phyloP scores from a whole-genome alignment of 2,888 invertebrate genomes.

The Gortyna flavago region DNA sequence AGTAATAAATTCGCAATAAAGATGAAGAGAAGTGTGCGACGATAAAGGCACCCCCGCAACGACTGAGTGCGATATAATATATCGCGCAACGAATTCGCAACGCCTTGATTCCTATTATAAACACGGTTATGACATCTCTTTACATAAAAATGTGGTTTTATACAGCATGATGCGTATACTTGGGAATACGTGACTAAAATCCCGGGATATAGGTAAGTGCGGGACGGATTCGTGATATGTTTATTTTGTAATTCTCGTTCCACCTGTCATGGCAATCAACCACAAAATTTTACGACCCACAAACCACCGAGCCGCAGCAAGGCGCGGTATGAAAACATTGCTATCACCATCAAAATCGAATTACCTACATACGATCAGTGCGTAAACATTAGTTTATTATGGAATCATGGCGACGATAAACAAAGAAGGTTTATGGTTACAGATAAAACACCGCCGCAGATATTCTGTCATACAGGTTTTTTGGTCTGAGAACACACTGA shows the following conservation, averaged over 20 bases:
- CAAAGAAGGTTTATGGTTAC: slow-evolving; percentile 56
- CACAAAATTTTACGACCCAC: slow-evolving; percentile 57
- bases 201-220: slow-evolving; percentile 31
- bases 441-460: slow-evolving; percentile 43
- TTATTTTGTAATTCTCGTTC: slow-evolving; percentile 58
- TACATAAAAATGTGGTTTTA: slow-evolving; percentile 66
- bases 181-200: slow-evolving; percentile 51
- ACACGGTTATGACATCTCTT: slow-evolving; percentile 65
- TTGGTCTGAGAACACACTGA: slow-evolving; percentile 22
- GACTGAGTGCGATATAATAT: slow-evolving; percentile 59
- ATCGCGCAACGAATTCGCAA: slow-evolving; percentile 75
- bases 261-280: slow-evolving; percentile 62
- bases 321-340: slow-evolving; percentile 50
- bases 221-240: slow-evolving; percentile 42
- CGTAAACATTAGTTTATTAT: slow-evolving; percentile 63
- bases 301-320: slow-evolving; percentile 46
- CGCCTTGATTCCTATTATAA: slow-evolving; percentile 73
- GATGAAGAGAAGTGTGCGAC: slow-evolving; percentile 73
- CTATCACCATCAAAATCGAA: slow-evolving; percentile 58
- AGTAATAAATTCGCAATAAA: slow-evolving; percentile 85
- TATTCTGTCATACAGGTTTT: slow-evolving; percentile 29
- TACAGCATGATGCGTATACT: slow-evolving; percentile 50
- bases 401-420: slow-evolving; percentile 53
- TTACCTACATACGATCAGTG: slow-evolving; percentile 43
- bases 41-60: slow-evolving; percentile 75